Conservation (phyloP, 2,797 vertebrate genomes). For the Mionectes olivaceus region DNA sequence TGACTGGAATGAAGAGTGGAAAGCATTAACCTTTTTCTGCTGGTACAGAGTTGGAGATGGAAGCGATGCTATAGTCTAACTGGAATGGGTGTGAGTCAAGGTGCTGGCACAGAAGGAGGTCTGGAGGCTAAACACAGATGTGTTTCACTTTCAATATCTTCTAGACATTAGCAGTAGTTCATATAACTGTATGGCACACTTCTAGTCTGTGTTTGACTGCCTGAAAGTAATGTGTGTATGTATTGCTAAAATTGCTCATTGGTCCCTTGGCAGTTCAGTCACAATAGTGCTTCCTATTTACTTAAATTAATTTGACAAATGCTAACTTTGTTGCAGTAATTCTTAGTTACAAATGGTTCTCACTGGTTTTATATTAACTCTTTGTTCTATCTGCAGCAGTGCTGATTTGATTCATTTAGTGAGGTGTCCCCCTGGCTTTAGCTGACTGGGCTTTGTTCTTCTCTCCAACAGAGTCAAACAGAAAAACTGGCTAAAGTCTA, state of each 20-base stretch:
- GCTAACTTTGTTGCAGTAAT: background rate
- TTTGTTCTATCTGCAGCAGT: background rate
- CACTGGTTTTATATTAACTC: background rate
- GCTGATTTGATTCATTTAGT: background rate
- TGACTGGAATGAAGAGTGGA: background rate
- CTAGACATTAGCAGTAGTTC: background rate
- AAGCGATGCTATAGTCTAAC: background rate
- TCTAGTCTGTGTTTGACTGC: background rate
- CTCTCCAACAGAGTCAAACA: constrained; percentile 83
- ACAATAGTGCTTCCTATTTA: background rate
- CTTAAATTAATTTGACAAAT: background rate
- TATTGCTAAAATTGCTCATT: background rate
- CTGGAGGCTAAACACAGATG: background rate
- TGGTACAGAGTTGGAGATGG: background rate
- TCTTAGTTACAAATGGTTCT: background rate
- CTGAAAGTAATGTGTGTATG: background rate
- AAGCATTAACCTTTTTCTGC: background rate
- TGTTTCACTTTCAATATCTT: background rate
- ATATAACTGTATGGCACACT: fast-evolving
- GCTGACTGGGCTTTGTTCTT: background rate
- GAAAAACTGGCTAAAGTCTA: constrained; percentile 93
- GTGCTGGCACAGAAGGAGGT: background rate
- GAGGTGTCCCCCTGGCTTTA: background rate
- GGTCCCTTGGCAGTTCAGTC: background rate
- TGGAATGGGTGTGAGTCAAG: background rate